Conservation (phyloP, 2,888 invertebrate genomes). For the Quadriops clusia region DNA sequence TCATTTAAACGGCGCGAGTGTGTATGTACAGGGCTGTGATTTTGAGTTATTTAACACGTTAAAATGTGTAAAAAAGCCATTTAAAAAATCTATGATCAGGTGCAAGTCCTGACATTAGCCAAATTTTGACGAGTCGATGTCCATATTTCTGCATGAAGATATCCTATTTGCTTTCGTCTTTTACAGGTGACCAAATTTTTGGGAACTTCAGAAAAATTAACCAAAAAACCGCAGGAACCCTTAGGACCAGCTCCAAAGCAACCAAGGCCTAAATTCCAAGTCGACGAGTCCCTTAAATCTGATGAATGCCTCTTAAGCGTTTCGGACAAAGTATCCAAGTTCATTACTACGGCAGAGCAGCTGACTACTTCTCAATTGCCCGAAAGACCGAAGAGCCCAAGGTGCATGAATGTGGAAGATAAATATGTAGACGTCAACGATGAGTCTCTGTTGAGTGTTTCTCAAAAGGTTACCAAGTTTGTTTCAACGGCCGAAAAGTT, state of each 20-base stretch:
- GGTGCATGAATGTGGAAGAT: conserved; percentile 14
- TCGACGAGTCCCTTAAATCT: conserved; percentile 42
- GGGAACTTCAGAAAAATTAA: conserved; percentile 33
- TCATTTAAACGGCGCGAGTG: too few species aligned
- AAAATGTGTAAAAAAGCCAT: too few species aligned
- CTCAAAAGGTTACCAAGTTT: conserved; percentile 54
- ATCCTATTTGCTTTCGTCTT: too few species aligned
- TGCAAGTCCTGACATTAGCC: too few species aligned
- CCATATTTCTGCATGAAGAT: too few species aligned
- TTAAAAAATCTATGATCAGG: too few species aligned
- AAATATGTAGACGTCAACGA: conserved; percentile 24
- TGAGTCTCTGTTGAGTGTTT: conserved; percentile 49
- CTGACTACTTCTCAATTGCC: conserved; percentile 17
- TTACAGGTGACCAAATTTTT: conserved; percentile 29
- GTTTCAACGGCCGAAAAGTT: conserved; percentile 49
- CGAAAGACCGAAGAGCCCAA: conserved; percentile 29
- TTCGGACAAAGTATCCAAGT: conserved; percentile 57
- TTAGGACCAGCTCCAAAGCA: conserved; percentile 31
- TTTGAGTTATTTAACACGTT: too few species aligned
- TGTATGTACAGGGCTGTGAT: too few species aligned
- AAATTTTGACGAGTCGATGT: conserved; percentile 38
- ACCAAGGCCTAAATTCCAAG: conserved; percentile 41
- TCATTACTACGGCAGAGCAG: conserved; percentile 43
- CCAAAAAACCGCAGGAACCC: conserved; percentile 23
- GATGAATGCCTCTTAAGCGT: conserved; percentile 56